These are phyloP conservation scores for Antigone vipio DNA, from an alignment of 2,113 vertebrate species.

Conservation along the genomic window DNA sequence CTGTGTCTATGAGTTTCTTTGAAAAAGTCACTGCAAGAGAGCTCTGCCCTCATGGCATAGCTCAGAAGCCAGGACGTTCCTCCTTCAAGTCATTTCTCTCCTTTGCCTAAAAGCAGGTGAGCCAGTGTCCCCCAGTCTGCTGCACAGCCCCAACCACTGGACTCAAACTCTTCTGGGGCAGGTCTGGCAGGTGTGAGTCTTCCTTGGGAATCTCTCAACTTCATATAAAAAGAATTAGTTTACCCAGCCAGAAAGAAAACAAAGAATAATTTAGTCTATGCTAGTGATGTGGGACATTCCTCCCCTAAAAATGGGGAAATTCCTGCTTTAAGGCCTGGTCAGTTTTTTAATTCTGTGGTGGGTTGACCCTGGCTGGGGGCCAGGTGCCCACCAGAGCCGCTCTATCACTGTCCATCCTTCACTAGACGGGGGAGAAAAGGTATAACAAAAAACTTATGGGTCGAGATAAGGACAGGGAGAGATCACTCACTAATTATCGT, in stretches of 20 bases:
- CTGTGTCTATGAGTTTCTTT: not conserved
- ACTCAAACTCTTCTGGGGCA: not conserved
- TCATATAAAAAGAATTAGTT: not conserved
- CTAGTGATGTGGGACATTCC: not conserved
- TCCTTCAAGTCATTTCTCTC: not conserved
- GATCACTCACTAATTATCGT: no score
- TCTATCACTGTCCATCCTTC: no score
- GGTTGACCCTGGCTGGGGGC: no score
- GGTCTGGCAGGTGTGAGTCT: not conserved
- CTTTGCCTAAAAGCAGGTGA: not conserved
- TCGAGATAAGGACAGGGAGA: no score
- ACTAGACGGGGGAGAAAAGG: no score
- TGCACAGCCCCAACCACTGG: not conserved
- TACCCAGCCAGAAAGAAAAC: not conserved
- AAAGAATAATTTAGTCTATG: not conserved
- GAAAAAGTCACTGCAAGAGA: not conserved
- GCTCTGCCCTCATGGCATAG: not conserved
- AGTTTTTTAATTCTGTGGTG: not conserved
- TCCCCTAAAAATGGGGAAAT: not conserved
- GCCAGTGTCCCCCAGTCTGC: no score
- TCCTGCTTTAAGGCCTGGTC: not conserved
- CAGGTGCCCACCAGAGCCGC: no score
- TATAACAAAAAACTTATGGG: no score
- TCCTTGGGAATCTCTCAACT: not conserved
- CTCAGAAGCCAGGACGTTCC: not conserved